Evolutionary conservation across 1,140 invertebrate species (phyloP), one percentile per base, ranked within the genome.

Genomic region (Cydia amplana): DNA sequence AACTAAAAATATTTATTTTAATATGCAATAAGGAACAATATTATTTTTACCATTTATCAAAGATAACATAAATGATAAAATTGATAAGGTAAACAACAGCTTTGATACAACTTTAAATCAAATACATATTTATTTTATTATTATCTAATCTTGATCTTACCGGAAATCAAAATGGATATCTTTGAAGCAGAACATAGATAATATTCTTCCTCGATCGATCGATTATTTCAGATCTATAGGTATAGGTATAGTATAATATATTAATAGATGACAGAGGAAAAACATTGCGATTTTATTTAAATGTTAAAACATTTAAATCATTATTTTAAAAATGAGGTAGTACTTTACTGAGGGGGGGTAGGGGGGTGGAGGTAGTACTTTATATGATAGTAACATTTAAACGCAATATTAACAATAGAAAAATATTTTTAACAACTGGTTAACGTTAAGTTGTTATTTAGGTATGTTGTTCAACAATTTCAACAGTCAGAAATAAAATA

Each of bases 61-160:
- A 55, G 7, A 9, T 20, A 16, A 60, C 18, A 10, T 18, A 14
- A 9, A 43, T 43, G 1, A 25, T 25, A 28, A 28, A 4, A 28
- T 32, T 32, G 43, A 14, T 46, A 46, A 46, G 43, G 10, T 49
- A 49, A 49, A 49, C 1, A 49, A 60, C 23, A 60, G 2, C 9
- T 23, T 60, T 23, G 3, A 23, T 60, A 63, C 2, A 55, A 20
- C 20, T 40, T 73, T 49, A 10, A 73, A 16, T 23, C 40, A 16
- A 73, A 32, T 23, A 60, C 2, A 60, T 60, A n/a, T 7, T 60
- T 3, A 70, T 36, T 65, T 36, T 25, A 16, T 32, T 32, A 32
- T 32, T 32, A 70, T 70, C 65, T 70, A 36, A 70, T 70, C 65
- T 70, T 18, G n/a, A 70, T 70, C 65, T 43, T 7, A 36, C 36